A percentile compares a stretch with the other conserved stretches of the same genome.
Evolutionary conservation across 2,797 vertebrate genomes (phyloP).

Genomic region (Mycteria americana): DNA sequence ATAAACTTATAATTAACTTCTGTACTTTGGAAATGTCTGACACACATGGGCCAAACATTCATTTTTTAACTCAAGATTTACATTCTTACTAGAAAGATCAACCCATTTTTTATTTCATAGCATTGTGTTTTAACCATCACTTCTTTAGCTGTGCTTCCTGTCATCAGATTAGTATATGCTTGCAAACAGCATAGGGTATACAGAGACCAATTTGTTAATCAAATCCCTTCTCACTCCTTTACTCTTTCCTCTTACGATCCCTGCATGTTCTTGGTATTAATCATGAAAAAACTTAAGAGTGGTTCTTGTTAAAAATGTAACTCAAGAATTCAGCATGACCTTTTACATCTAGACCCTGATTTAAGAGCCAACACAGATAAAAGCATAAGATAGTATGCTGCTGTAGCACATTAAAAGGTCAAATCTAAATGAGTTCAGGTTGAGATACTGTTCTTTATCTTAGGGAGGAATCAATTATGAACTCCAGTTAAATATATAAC

Average conservation of each 20-base stretch:
- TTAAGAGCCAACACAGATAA: slow-evolving; percentile 55
- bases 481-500: slow-evolving; percentile 5
- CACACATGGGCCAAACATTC: not conserved
- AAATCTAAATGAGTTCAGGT: slow-evolving; percentile 62
- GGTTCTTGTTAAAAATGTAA: slow-evolving; percentile 32
- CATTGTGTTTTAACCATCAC: not conserved
- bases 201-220: not conserved
- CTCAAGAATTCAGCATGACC: slow-evolving; percentile 47
- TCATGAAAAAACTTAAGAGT: not conserved
- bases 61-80: not conserved
- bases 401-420: slow-evolving; percentile 69
- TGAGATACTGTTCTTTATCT: slow-evolving; percentile 54
- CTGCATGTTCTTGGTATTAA: not conserved
- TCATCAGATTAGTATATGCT: not conserved
- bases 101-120: not conserved
- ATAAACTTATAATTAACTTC: not conserved
- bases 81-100: not conserved
- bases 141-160: not conserved
- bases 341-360: slow-evolving; percentile 67
- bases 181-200: not conserved
- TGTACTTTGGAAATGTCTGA: not conserved
- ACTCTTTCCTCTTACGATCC: not conserved
- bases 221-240: not conserved
- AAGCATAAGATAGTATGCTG: slow-evolving; percentile 44
- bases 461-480: slow-evolving; percentile 24